Percentiles rank a stretch among this genome's conserved stretches.
Evolutionary conservation across 1,140 invertebrate genomes (phyloP).

Genomic region (Pectinophora gossypiella): DNA sequence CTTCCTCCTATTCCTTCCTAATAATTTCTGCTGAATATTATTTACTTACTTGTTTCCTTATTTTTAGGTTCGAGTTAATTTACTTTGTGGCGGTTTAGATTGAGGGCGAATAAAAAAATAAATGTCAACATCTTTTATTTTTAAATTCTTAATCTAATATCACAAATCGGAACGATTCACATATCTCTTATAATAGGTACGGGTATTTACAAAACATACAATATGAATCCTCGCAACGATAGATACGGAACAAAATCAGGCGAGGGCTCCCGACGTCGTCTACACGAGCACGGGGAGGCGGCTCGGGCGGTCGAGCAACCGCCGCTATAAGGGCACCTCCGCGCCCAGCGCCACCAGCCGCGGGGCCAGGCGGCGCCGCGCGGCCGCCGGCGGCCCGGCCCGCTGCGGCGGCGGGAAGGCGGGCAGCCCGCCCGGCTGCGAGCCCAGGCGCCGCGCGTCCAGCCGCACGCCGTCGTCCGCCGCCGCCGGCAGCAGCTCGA

Average conservation of each 20-base stretch:
- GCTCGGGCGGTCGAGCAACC: constrained; percentile 1
- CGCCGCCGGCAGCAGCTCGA: constrained; percentile 5
- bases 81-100: too few species aligned
- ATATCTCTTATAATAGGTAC: background rate
- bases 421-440: constrained; percentile 7
- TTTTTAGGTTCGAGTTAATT: too few species aligned
- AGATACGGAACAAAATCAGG: constrained; percentile 13
- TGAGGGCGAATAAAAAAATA: too few species aligned
- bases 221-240: background rate
- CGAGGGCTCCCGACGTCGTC: too few species aligned
- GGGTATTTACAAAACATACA: background rate
- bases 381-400: constrained; percentile 16
- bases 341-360: constrained; percentile 11
- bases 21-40: too few species aligned
- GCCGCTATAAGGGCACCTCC: constrained; percentile 28
- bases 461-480: constrained; percentile 21
- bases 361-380: constrained; percentile 7
- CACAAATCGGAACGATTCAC: constrained; percentile 14
- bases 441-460: constrained; percentile 29
- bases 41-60: too few species aligned
- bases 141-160: constrained; percentile 15
- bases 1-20: too few species aligned
- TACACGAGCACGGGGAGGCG: constrained; percentile 21
- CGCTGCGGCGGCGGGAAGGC: constrained; percentile 6
- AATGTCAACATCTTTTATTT: too few species aligned